Base-by-base conservation (phyloP, 2,797 vertebrate genomes). In the Microctenopoma stevenorrisi region DNA sequence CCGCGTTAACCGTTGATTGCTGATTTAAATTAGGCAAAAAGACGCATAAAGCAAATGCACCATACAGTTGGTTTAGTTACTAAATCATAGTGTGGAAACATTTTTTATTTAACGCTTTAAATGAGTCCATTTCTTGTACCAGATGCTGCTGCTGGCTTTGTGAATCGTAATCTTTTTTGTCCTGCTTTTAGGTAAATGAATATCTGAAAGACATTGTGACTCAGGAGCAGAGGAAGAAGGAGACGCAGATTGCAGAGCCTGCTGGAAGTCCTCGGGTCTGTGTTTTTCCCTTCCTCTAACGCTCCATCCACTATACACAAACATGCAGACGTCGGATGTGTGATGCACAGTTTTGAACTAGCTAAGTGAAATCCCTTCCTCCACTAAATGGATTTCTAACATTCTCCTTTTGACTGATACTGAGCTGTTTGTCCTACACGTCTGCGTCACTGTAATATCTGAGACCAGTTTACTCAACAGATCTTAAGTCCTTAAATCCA, bases 181-280 rank as follows among this genome's bases (percentile, higher is more conserved):
- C 26, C 10, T 7, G 76, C 35, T 76, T 61, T 83, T 84, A 99
- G 98, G 95, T 98, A 42, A 99, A 97, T 40, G 97, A 98, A 72
- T 96, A 97, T 85, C 92, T 99, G 85, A 99, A 97, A 89, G 96
- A 97, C 68, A 93, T 96, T 56, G 88, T 96, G 89, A 91, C 94
- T 63, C 96, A 97, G 72, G 96, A 98, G 58, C 96, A 97, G 85
- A 97, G 94, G 82, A 83, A 94, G 72, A 97, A 92, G 83, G 96
- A 96, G 64, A 91, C 90, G 8, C 95, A 94, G 69, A 79, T 85
- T 40, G 42, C 89, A 13, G 97, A 99, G 78, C 88, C 95, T 58
- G 90, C 94, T 44, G 96, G 94, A 83, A 94, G 94, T 87, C 96
- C 96, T 68, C 96, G 95, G 96, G 97, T 99, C 91, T 42, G 92